These are phyloP conservation scores for Pelobates cultripes DNA, from an alignment of 2,797 vertebrate genomes.

Conservation along the genomic window DNA sequence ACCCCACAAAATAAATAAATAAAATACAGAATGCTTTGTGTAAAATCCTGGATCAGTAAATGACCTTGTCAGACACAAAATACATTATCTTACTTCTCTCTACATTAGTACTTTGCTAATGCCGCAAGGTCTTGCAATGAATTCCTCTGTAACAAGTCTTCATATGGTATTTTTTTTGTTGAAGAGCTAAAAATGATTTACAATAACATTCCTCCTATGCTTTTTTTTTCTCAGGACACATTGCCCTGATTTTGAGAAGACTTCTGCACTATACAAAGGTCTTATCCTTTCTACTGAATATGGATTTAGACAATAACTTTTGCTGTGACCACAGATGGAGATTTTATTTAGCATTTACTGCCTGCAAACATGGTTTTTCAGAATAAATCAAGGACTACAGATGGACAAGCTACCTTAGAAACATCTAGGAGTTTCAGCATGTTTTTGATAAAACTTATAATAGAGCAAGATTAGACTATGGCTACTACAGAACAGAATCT, in stretches of 20 bases:
- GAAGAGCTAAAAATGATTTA: neutral
- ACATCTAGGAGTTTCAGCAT: no score
- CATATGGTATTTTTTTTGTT: neutral
- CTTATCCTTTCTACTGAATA: neutral
- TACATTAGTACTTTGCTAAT: neutral
- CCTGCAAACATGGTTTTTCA: neutral
- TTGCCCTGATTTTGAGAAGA: neutral
- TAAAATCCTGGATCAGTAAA: neutral
- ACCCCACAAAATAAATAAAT: no score
- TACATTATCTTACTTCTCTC: neutral
- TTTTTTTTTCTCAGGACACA: neutral
- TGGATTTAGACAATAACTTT: neutral
- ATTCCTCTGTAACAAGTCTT: neutral
- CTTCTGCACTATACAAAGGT: neutral
- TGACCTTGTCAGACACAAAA: conserved; percentile 18
- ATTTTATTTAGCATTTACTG: no score
- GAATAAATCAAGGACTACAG: neutral
- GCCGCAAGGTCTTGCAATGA: neutral
- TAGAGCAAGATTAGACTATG: no score
- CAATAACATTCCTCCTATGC: neutral
- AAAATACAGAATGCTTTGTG: neutral
- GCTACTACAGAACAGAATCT: no score
- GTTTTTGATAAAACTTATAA: no score
- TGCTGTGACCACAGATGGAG: neutral
- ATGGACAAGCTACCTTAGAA: no score